A percentile compares a stretch with the other conserved stretches of the same genome.
phyloP scores from a whole-genome alignment of 2,888 invertebrate genomes.

The Drosophila atripex region DNA sequence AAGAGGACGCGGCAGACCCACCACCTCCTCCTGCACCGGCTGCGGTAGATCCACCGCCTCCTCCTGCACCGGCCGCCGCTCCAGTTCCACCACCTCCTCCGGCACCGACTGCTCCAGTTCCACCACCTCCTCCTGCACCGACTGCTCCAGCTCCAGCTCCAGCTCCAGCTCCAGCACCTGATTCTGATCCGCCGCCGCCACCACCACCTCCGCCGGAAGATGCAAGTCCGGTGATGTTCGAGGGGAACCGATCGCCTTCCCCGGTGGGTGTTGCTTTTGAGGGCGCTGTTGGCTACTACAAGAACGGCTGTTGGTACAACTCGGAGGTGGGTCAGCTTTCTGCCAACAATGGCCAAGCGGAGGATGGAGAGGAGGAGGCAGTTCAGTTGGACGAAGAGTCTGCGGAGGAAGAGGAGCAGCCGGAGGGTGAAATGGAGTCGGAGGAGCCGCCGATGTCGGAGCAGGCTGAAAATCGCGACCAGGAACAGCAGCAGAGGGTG shows the following conservation, averaged over 20 bases:
- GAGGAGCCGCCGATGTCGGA: too few species aligned
- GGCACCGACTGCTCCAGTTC: too few species aligned
- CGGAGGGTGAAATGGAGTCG: not conserved
- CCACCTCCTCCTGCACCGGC: too few species aligned
- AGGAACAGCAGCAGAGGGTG: not conserved
- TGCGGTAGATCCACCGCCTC: too few species aligned
- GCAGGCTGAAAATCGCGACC: not conserved
- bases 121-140: too few species aligned
- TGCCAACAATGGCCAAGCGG: not conserved
- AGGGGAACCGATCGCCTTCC: not conserved
- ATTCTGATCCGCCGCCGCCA: not conserved
- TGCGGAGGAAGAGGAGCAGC: not conserved
- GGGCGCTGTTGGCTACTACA: not conserved
- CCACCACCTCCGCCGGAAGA: not conserved
- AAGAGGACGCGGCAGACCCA: too few species aligned
- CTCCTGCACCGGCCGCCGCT: too few species aligned
- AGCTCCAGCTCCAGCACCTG: not conserved
- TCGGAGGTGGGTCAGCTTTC: not conserved
- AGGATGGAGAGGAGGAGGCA: not conserved
- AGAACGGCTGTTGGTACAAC: slow-evolving; percentile 16
- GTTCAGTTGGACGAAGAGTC: not conserved
- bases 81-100: too few species aligned
- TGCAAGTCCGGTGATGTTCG: not conserved
- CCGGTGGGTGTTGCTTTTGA: not conserved
- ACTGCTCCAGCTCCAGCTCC: too few species aligned